Conservation (phyloP, 2,797 vertebrate species). For the Rallus crepitans region DNA sequence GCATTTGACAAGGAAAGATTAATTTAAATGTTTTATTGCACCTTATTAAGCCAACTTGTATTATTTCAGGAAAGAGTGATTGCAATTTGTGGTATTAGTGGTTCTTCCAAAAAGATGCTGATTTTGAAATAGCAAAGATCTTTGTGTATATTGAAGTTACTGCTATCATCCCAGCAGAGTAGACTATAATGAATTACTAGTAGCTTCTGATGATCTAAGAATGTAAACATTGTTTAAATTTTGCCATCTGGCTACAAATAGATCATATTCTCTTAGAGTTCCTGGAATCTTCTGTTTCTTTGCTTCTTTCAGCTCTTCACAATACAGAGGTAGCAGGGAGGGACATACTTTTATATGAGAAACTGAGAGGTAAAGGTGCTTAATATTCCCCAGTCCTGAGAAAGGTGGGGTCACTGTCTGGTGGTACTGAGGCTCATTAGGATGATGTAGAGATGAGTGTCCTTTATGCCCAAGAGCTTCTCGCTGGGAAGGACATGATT, state of each 20-base stretch:
- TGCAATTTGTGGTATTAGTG: neutral
- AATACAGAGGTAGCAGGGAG: fast-evolving
- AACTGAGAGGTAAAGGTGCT: neutral
- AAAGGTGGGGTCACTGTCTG: neutral
- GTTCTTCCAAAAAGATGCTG: neutral
- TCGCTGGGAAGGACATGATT: neutral
- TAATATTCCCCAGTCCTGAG: neutral
- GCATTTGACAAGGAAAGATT: neutral
- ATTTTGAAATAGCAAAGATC: neutral
- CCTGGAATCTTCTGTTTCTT: neutral
- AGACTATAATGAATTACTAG: neutral
- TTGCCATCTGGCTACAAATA: neutral
- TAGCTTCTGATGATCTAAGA: neutral
- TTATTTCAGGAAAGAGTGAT: neutral
- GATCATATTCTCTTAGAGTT: neutral
- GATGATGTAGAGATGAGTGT: neutral
- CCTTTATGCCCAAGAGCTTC: neutral
- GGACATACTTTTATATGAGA: neutral
- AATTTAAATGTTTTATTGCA: neutral
- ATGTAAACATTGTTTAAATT: neutral
- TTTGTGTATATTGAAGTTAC: neutral
- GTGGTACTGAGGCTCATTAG: neutral
- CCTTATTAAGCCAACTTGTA: neutral
- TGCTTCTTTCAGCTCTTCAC: neutral
- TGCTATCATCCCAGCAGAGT: neutral